Conservation (phyloP, 2,888 invertebrate species). For the Didymodactylos carnosus region DNA sequence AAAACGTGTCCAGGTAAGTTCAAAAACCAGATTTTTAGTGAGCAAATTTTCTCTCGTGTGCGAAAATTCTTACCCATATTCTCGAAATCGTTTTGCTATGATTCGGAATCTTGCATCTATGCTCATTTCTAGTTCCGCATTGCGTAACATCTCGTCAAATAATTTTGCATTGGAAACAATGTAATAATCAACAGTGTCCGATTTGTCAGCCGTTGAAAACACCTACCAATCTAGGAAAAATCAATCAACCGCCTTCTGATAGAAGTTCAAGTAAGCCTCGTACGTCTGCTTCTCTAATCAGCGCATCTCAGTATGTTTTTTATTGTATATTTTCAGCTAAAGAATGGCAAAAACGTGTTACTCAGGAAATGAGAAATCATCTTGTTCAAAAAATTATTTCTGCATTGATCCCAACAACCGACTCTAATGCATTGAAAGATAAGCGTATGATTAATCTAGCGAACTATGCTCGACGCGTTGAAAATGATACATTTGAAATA, state of each 20-base stretch:
- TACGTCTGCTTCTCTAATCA: no score
- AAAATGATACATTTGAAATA: conserved; percentile 97
- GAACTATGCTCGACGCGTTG: conserved; percentile 90
- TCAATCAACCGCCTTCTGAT: conserved; percentile 18
- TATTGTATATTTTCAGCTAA: no score
- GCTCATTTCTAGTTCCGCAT: no score
- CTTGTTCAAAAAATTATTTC: conserved; percentile 96
- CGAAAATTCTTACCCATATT: no score
- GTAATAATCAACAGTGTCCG: conserved; percentile 78
- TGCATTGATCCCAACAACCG: conserved; percentile 94
- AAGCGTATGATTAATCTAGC: conserved; percentile 91
- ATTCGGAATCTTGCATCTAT: no score
- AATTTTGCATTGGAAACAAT: conserved; percentile 96
- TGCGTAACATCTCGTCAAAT: conserved; percentile 97
- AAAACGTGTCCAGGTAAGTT: conserved; percentile 33
- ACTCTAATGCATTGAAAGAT: conserved; percentile 83
- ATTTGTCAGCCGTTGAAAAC: conserved; percentile 91
- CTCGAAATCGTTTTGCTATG: no score
- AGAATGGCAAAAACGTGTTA: conserved; percentile 84
- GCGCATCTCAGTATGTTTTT: no score
- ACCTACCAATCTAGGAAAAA: conserved; percentile 35
- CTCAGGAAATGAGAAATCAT: conserved; percentile 88
- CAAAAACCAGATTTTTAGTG: no score
- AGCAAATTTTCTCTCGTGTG: no score
- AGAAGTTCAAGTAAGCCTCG: no score